Evolutionary conservation across 2,797 vertebrate genomes (phyloP), one percentile per base, ranked within the genome.

Genomic region (Pseudocheirus occidentalis): DNA sequence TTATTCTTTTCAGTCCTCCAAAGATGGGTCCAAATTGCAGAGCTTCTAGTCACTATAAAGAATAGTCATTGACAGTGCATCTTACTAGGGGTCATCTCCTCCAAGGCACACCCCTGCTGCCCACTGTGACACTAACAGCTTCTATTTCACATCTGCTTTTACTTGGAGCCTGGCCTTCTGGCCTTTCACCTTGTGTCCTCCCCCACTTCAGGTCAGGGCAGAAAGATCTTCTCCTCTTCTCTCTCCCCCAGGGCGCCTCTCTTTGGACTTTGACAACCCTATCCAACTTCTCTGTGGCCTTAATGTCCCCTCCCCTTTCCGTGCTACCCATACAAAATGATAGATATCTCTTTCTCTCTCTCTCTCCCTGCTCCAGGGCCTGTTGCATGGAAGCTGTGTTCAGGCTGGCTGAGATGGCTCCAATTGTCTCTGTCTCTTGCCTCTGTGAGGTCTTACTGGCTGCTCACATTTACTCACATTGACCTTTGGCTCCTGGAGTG

Each of bases 91-190:
- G 97, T 98, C 98, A 96, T 95, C 98, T 98, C 98, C 97, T 97
- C 56, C 0, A 0, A 97, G 98, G 97, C 97, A 97, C 50, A 93
- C 53, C 96, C 96, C 96, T 1, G 2, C 54, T 55, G 94, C 92
- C 94, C 95, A 10, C 53, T 55, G 95, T 91, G 95, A 97, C 97
- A 95, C 56, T 90, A 95, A 11, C 28, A 97, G 97, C 98, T 98
- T 98, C 98, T 98, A 98, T 98, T 98, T 95, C 91, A 95, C 98
- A 98, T 98, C 97, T 98, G 98, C 55, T 98, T 96, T 97, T 62
- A n/a, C 98, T 98, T 97, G 95, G 94, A 29, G 91, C 0, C 0
- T 13, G 95, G 95, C 96, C 97, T 97, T 93, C 93, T 55, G 97
- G 98, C 87, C 95, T 98, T 97, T 98, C 97, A 96, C 98, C 97